Evolutionary conservation across 2,797 vertebrate species (phyloP), one percentile per base, ranked within the genome.

Genomic region (Pipistrellus nathusii): DNA sequence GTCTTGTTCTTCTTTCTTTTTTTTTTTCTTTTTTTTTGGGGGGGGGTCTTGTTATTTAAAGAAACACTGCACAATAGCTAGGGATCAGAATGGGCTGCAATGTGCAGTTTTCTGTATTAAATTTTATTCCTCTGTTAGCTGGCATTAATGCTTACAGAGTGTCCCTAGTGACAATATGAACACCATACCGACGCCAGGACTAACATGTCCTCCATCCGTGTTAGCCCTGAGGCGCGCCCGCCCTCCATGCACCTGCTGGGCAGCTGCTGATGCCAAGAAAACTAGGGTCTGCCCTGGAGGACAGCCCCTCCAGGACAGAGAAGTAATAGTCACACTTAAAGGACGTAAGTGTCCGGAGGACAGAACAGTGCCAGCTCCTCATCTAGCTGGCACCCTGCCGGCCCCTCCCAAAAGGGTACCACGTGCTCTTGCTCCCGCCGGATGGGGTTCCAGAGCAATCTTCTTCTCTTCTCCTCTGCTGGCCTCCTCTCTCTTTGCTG

Each of bases 81-180:
- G 8, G 6, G 25, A 27, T n/a, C 0, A 0, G 46, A 57, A 21
- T 0, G 4, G 32, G 13, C 1, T 1, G 32, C 46, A n/a, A 77
- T 21, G 48, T 10, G 48, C 11, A 3, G 48, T 21, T 59, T 30
- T 66, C 41, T 13, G 21, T 8, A 8, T 12, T 18, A 15, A 35
- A 4, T 38, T 25, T 27, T 10, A 1, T 44, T 48, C 82, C 69
- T 62, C 46, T 75, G 8, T 27, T 35, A 71, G 68, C 77, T 48
- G 55, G 73, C 3, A 3, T 23, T 14, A 9, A 57, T 8, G 20
- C 71, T 5, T 10, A 48, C 5, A 59, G 66, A 5, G 17, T 2
- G 12, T 41, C 85, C 62, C 88, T 21, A 4, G 25, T 12, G 62
- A 46, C 27, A n/a, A 14, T 1, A 18, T 6, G 59, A 71, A 53